phyloP scores from a whole-genome alignment of 1,140 invertebrate species.

The Penaeus vannamei region DNA sequence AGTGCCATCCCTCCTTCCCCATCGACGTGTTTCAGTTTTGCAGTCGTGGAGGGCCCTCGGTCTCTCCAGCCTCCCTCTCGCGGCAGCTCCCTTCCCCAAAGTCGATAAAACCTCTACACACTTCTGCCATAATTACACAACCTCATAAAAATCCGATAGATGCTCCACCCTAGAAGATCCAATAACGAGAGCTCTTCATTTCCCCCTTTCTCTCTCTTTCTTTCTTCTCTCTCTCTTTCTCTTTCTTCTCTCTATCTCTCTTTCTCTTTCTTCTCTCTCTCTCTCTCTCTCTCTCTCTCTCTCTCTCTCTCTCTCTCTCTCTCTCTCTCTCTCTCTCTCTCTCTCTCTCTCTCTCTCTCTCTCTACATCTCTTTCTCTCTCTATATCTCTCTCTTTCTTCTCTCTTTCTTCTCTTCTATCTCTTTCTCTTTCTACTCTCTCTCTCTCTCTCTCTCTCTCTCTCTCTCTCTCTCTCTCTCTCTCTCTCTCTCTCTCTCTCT shows the following conservation, averaged over 20 bases:
- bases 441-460: neutral
- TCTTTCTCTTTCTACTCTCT: neutral
- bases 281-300: neutral
- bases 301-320: neutral
- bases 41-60: neutral
- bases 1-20: no score
- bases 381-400: neutral
- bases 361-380: neutral
- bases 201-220: constrained; percentile 1
- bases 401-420: neutral
- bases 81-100: neutral
- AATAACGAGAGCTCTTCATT: constrained; percentile 2
- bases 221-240: neutral
- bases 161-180: constrained; percentile 6
- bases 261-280: neutral
- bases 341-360: constrained; percentile 11
- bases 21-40: no score
- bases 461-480: neutral
- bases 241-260: neutral
- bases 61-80: neutral
- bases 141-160: constrained; percentile 25
- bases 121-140: constrained; percentile 33
- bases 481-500: neutral
- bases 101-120: constrained; percentile 31
- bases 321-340: constrained; percentile 21